Evolutionary conservation across 1,140 invertebrate genomes (phyloP).

Genomic region (Lucilia sericata): DNA sequence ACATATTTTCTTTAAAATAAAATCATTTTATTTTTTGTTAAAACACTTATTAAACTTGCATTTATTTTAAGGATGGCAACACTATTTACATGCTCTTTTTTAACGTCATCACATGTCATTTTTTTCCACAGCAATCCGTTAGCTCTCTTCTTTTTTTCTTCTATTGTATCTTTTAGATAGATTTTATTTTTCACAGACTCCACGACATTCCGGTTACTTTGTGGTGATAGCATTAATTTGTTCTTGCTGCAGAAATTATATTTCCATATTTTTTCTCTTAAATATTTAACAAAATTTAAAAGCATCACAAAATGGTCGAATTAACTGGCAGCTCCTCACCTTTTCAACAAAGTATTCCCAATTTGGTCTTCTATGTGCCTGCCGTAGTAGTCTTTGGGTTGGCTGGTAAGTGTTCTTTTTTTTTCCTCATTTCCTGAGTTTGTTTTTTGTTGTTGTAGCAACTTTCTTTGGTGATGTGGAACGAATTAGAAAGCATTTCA

Average conservation of each 20-base stretch:
- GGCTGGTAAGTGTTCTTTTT: conserved; percentile 73
- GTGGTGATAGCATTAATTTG: background rate
- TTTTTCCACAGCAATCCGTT: too few species aligned
- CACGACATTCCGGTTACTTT: background rate
- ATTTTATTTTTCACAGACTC: conserved; percentile 12
- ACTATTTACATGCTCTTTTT: too few species aligned
- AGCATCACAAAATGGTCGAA: conserved; percentile 72
- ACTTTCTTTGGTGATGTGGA: conserved; percentile 42
- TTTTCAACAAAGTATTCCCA: conserved; percentile 84
- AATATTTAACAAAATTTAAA: background rate
- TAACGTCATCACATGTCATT: too few species aligned
- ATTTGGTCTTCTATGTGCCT: conserved; percentile 81
- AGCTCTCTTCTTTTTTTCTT: background rate
- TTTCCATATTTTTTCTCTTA: background rate
- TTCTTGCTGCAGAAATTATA: background rate
- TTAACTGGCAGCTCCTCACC: conserved; percentile 69
- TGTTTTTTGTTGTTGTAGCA: conserved; percentile 4
- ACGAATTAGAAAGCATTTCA: background rate
- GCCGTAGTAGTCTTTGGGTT: conserved; percentile 79
- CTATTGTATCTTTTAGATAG: background rate
- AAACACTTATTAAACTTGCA: too few species aligned
- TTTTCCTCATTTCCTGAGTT: background rate
- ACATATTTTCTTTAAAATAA: too few species aligned
- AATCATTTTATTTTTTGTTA: too few species aligned
- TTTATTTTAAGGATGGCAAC: too few species aligned